A percentile compares a stretch with the other conserved stretches of the same genome.
phyloP scores from a whole-genome alignment of 2,888 invertebrate genomes.

The Aquatica leii region DNA sequence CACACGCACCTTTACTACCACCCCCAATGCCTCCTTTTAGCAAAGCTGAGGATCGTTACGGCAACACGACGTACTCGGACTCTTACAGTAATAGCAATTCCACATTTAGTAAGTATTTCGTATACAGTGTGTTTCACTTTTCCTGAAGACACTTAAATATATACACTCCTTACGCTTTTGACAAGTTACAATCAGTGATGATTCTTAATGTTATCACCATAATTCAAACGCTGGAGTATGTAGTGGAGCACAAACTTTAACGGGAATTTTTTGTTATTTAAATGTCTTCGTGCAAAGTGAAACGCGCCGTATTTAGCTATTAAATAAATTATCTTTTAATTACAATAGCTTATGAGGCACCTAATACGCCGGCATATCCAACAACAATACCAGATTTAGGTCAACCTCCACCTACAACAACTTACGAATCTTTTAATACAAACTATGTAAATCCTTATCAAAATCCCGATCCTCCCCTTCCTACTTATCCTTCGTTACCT shows the following conservation, averaged over 20 bases:
- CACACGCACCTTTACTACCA: slow-evolving; percentile 66
- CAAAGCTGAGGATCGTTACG: slow-evolving; percentile 47
- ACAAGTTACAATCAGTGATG: too few relatives aligned
- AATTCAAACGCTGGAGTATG: too few relatives aligned
- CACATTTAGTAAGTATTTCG: slow-evolving; percentile 35
- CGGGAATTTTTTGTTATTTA: too few relatives aligned
- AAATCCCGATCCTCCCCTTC: slow-evolving; percentile 16
- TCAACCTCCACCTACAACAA: slow-evolving; percentile 14
- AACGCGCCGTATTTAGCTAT: too few relatives aligned
- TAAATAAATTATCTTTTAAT: too few relatives aligned
- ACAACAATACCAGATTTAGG: not conserved
- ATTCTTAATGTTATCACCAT: too few relatives aligned
- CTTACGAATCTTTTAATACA: slow-evolving; percentile 14
- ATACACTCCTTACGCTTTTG: not conserved
- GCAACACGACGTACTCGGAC: slow-evolving; percentile 28
- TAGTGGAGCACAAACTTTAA: too few relatives aligned
- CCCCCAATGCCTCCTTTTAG: slow-evolving; percentile 62
- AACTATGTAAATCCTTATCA: slow-evolving; percentile 15
- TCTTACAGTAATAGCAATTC: slow-evolving; percentile 20
- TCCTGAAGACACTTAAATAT: not conserved
- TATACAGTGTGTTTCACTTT: not conserved
- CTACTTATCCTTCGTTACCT: slow-evolving; percentile 20
- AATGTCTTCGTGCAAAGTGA: too few relatives aligned
- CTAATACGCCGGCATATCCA: slow-evolving; percentile 12
- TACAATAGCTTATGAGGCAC: not conserved